Base-by-base conservation (phyloP, 1,140 invertebrate species). In the Drosophila willistoni region DNA sequence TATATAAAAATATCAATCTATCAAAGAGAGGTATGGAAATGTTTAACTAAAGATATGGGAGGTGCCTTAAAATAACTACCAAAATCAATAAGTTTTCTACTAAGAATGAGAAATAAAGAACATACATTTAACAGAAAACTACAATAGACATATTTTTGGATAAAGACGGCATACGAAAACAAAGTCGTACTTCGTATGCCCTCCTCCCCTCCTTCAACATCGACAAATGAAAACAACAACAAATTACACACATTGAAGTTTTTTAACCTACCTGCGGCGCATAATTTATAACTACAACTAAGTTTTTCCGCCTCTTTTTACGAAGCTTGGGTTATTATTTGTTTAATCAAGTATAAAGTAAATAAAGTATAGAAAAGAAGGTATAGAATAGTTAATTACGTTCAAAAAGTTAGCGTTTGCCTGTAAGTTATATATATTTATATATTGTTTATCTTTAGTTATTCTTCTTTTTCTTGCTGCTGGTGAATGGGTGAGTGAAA, bases 201-300 rank as follows among this genome's bases (percentile, higher is more conserved):
- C n/a, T 33, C 57, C 19, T 4, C 13, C 10, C 57, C 19, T 4
- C 13, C 10, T 42, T 33, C 25, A 12, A 29, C 41, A 33, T 33
- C 3, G 13, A 47, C 29, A 19, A 17, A 29, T 12, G 10, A 36
- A 39, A 12, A 63, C 61, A 51, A 63, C 61, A 19, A 33, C 41
- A 47, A 51, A 19, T 63, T 39, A 60, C 57, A 39, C 9, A 64
- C 63, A 64, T 36, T 44, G 9, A 59, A 39, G 12, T 79, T 33
- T 33, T 78, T 72, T 39, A 73, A 91, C 87, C 81, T 91, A 91
- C 90, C 90, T 91, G 79, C 86, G 90, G 87, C 84, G 84, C 85
- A 91, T 91, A 91, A 91, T 91, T 91, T 84, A 91, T 91, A 90
- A 91, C 87, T 90, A 91, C 90, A 75, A 91, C 87, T 91, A 91